These are phyloP conservation scores for Lithodes maja DNA, from an alignment of 2,888 invertebrate genomes.

Conservation along the genomic window DNA sequence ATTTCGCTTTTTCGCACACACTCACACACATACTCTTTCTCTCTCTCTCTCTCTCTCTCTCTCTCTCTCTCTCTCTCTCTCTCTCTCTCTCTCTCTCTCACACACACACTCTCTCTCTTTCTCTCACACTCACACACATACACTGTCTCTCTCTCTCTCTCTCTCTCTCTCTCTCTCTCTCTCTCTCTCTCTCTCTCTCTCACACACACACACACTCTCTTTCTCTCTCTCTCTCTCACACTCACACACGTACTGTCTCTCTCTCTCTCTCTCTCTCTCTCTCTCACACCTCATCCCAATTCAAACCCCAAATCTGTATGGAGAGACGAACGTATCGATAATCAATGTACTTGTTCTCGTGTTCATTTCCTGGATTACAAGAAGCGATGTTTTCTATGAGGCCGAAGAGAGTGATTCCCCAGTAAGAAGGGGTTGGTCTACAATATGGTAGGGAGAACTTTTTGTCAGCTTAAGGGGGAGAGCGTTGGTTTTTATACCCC, in stretches of 20 bases:
- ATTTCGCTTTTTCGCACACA: neutral
- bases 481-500: no score
- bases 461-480: no score
- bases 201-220: neutral
- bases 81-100: constrained; percentile 32
- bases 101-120: constrained; percentile 15
- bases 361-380: no score
- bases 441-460: no score
- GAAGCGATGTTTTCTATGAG: no score
- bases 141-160: constrained; percentile 20
- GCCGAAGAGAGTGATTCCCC: no score
- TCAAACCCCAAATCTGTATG: no score
- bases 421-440: no score
- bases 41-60: constrained; percentile 19
- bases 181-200: constrained; percentile 3
- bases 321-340: no score
- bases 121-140: constrained; percentile 17
- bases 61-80: constrained; percentile 27
- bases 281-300: constrained; percentile 3
- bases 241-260: constrained; percentile 7
- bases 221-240: constrained; percentile 24
- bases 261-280: constrained; percentile 39
- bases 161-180: constrained; percentile 7
- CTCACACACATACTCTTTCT: neutral
- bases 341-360: no score